Conservation (phyloP, 2,888 invertebrate genomes). For the Apodemia duryi region DNA sequence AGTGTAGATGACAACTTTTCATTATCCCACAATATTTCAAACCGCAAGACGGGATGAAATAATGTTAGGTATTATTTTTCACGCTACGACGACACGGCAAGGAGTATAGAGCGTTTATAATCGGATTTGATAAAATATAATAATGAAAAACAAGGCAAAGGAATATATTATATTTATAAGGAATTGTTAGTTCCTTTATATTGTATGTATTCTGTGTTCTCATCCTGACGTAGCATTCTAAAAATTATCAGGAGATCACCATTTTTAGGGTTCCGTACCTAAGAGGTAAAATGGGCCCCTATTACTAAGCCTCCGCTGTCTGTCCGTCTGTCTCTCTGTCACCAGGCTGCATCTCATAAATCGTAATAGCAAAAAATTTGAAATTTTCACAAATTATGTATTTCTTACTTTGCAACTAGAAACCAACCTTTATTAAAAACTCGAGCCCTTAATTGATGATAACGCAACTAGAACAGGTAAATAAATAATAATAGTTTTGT, state of each 20-base stretch:
- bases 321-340: no score
- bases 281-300: no score
- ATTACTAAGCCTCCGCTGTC: no score
- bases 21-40: conserved; percentile 14
- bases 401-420: conserved; percentile 62
- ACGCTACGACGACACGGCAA: background rate
- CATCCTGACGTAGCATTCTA: no score
- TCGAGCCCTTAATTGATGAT: conserved; percentile 36
- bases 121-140: conserved; percentile 6
- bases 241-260: no score
- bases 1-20: conserved; percentile 11
- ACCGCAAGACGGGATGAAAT: background rate
- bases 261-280: no score
- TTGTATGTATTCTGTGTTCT: no score
- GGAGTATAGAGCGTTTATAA: background rate
- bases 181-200: background rate
- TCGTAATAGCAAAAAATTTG: no score
- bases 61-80: conserved; percentile 9
- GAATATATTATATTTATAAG: background rate
- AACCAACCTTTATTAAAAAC: conserved; percentile 62
- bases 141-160: background rate
- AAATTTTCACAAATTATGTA: no score
- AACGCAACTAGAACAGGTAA: background rate
- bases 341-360: no score
- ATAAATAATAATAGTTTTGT: background rate